A percentile compares a stretch with the other conserved stretches of the same genome.
Conservation (phyloP, 2,113 vertebrate genomes). For the Cephalopholis sonnerati region DNA sequence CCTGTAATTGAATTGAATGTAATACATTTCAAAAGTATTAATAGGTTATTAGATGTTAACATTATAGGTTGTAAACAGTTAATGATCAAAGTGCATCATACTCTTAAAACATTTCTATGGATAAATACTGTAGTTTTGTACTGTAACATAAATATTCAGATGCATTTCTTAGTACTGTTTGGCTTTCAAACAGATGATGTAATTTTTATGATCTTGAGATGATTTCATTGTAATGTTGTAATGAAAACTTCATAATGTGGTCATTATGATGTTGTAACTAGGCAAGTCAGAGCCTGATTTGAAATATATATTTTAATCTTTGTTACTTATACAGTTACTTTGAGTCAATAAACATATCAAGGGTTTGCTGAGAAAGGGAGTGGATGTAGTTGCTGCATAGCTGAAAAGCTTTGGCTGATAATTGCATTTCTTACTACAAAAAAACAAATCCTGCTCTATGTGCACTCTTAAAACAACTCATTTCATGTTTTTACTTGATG, state of each 20-base stretch:
- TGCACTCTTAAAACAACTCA: conserved; percentile 35
- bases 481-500: conserved; percentile 39
- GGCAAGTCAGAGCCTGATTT: neutral
- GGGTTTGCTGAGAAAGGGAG: conserved; percentile 10
- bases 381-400: neutral
- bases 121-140: neutral
- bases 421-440: neutral
- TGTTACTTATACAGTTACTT: neutral
- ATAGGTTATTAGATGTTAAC: conserved; percentile 6
- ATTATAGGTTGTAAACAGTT: neutral
- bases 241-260: neutral
- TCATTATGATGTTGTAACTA: neutral
- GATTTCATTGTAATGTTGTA: conserved; percentile 6
- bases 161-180: conserved; percentile 4
- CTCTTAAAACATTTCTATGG: neutral
- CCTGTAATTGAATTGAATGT: neutral
- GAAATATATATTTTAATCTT: neutral
- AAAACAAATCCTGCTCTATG: neutral
- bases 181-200: neutral
- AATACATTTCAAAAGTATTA: conserved; percentile 57
- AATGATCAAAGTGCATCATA: conserved; percentile 7
- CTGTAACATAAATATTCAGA: neutral
- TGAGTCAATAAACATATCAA: conserved; percentile 50
- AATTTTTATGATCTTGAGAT: conserved; percentile 13
- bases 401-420: neutral